Base-by-base conservation (phyloP, 2,113 vertebrate species). In the Zeus faber region DNA sequence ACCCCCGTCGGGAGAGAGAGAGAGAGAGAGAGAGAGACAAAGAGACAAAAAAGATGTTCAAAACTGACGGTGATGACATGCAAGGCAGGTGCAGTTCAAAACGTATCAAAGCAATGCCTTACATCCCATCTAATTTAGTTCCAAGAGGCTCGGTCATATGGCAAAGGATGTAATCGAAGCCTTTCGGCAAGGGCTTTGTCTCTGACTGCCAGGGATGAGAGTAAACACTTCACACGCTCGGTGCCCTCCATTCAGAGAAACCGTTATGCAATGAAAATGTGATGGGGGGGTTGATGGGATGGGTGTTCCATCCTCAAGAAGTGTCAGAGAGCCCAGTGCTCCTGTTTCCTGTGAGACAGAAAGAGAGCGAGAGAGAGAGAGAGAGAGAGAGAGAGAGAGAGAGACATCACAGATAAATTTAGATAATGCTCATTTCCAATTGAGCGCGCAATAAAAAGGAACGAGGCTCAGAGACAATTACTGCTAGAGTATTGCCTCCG, bases 391-490 rank as follows among this genome's bases (percentile, higher is more conserved):
- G 47, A 24, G 47, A n/a, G 5, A 17, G 23, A 49, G 14, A 31
- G 22, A 6, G 56, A 27, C 58, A 68, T 44, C 5, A 49, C 48
- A 9, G 39, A 50, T 40, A 75, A 40, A 71, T 74, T 62, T 77
- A 72, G 70, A 84, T 65, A 82, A 83, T 75, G 70, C 80, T 83
- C 57, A 61, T 84, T 87, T 78, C 53, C 72, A 75, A 61, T 53
- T 58, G 62, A 76, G 62, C 37, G 39, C 60, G 72, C 61, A 31
- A 69, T 73, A 58, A 61, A 69, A 61, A 82, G 64, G 56, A 70
- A 63, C n/a, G 69, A 62, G 51, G 53, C 61, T 60, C 31, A 14
- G 51, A 77, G 78, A 86, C 67, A 81, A 82, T 84, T 76, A 85
- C 64, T 60, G 58, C 11, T 51, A 61, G 70, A 69, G 72, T 50